Evolutionary conservation across 2,888 invertebrate species (phyloP).

Genomic region (Caradrina clavipalpis): DNA sequence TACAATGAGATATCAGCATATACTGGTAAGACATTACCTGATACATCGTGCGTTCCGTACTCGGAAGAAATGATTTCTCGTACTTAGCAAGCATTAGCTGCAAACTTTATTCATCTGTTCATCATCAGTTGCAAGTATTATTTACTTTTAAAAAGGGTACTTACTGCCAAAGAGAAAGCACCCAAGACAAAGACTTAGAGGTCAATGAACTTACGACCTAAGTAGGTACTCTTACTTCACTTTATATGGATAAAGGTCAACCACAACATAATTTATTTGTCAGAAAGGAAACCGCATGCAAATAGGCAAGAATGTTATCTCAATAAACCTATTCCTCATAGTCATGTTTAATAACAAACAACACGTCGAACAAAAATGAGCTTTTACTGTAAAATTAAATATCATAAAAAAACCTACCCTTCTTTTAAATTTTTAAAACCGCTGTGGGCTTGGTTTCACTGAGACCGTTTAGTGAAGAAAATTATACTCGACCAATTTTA

Average conservation of each 20-base stretch:
- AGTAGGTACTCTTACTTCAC: neutral
- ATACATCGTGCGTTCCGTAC: no score
- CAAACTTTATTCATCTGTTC: neutral
- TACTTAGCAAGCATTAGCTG: neutral
- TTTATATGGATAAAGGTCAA: conserved; percentile 17
- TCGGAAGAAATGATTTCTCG: no score
- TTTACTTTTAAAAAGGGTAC: no score
- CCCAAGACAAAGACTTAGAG: neutral
- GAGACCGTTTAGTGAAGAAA: conserved; percentile 42
- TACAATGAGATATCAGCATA: no score
- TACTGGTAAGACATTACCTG: no score
- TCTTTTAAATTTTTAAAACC: conserved; percentile 70
- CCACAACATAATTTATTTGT: conserved; percentile 20
- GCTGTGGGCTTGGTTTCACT: conserved; percentile 51
- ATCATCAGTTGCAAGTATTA: neutral
- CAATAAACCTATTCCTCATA: conserved; percentile 53
- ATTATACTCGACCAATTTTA: no score
- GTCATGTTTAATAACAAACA: conserved; percentile 72
- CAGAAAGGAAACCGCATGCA: conserved; percentile 4
- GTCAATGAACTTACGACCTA: conserved; percentile 22
- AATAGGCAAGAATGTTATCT: conserved; percentile 31
- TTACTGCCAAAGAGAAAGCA: neutral
- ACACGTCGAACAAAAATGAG: conserved; percentile 56
- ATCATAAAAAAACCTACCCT: conserved; percentile 71
- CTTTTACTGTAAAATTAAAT: conserved; percentile 67